A percentile compares a stretch with the other conserved stretches of the same genome.
These are phyloP conservation scores for Lasioglossum leucozonium DNA, from an alignment of 2,888 invertebrate genomes.

Conservation along the genomic window DNA sequence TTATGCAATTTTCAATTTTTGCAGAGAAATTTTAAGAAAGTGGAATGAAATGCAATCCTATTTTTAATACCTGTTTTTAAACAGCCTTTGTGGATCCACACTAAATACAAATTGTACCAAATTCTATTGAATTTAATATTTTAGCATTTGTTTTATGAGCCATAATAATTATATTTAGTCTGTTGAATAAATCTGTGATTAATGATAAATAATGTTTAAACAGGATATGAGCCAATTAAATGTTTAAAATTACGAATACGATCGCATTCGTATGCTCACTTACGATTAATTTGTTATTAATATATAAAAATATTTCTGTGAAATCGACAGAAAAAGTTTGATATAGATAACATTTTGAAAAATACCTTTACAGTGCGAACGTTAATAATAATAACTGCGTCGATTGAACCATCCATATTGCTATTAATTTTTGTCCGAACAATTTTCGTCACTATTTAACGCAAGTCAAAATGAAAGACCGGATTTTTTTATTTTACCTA, in stretches of 20 bases:
- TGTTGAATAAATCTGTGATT: background rate
- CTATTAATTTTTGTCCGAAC: background rate
- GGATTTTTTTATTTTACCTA: background rate
- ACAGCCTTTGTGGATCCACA: too few species aligned
- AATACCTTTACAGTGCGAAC: background rate
- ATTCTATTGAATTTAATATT: too few species aligned
- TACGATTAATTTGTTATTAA: background rate
- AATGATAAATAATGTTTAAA: too few species aligned
- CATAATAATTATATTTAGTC: too few species aligned
- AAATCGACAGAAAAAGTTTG: too few species aligned
- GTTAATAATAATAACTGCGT: background rate
- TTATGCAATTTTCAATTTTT: too few species aligned
- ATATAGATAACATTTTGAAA: background rate
- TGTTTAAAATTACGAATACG: background rate
- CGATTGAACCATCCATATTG: background rate
- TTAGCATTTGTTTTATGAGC: too few species aligned
- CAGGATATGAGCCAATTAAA: background rate
- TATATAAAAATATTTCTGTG: background rate
- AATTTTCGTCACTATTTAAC: background rate
- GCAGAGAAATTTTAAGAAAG: too few species aligned
- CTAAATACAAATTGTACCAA: too few species aligned
- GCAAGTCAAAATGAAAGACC: background rate
- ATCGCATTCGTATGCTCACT: background rate
- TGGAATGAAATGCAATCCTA: too few species aligned
- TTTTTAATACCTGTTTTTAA: too few species aligned